Evolutionary conservation across 2,113 vertebrate species (phyloP).

Genomic region (Etheostoma cragini): DNA sequence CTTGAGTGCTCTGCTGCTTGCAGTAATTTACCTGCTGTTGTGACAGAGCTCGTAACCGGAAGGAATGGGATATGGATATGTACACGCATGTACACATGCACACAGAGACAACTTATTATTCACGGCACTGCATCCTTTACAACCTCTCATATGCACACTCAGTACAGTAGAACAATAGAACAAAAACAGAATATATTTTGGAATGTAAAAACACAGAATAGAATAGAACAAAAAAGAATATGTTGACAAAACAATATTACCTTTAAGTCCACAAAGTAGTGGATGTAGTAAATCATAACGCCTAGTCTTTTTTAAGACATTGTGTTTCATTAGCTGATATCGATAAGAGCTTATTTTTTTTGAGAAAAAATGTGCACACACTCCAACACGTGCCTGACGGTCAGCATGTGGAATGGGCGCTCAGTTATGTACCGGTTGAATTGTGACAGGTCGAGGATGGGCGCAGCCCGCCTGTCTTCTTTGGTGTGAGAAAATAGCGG

Average conservation of each 20-base stretch:
- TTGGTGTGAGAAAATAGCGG: no score
- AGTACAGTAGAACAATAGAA: background rate
- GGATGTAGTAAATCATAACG: background rate
- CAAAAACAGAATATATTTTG: background rate
- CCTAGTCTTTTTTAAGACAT: no score
- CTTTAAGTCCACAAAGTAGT: no score
- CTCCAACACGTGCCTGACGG: no score
- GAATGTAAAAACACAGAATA: background rate
- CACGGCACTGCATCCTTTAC: background rate
- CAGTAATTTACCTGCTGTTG: slow-evolving; percentile 74
- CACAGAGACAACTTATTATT: slow-evolving; percentile 19
- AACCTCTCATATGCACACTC: slow-evolving; percentile 10
- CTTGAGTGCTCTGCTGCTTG: slow-evolving; percentile 75
- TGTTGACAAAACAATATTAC: background rate
- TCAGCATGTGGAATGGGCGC: no score
- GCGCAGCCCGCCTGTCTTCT: no score
- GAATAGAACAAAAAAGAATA: background rate
- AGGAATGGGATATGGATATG: slow-evolving; percentile 50
- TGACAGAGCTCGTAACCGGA: slow-evolving; percentile 59
- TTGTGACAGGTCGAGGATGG: no score
- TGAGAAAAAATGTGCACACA: no score
- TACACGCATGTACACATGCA: background rate
- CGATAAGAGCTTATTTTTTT: no score
- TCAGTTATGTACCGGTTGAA: no score
- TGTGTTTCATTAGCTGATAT: no score